These are phyloP conservation scores for Xestia c-nigrum DNA, from an alignment of 2,888 invertebrate genomes.

Conservation along the genomic window DNA sequence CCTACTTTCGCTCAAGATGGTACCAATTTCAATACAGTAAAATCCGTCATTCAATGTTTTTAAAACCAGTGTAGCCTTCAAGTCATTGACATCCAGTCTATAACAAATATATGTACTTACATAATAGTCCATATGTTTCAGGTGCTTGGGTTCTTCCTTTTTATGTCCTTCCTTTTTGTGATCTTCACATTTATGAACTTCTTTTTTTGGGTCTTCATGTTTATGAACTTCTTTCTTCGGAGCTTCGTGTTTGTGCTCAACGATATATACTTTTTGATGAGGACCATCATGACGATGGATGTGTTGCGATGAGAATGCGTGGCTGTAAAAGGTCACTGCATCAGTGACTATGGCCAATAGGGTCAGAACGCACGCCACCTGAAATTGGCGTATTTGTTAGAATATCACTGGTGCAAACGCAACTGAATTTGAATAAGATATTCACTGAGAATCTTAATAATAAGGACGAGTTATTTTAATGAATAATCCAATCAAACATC, in stretches of 20 bases:
- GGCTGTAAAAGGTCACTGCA: constrained; percentile 28
- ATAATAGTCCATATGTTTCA: constrained; percentile 55
- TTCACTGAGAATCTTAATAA: neutral
- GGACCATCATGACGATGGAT: constrained; percentile 53
- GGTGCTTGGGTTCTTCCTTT: constrained; percentile 22
- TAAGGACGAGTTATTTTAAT: neutral
- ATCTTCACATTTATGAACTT: neutral
- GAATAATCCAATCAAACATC: neutral
- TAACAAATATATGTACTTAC: constrained; percentile 31
- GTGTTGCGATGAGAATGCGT: constrained; percentile 57
- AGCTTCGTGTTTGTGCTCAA: constrained; percentile 20
- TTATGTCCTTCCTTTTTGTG: constrained; percentile 31
- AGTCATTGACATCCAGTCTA: neutral
- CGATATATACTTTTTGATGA: constrained; percentile 42
- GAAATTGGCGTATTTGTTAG: constrained; percentile 6
- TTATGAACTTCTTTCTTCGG: constrained; percentile 8
- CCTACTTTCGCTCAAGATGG: neutral
- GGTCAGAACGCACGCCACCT: constrained; percentile 33
- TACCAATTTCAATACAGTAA: neutral
- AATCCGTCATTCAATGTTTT: neutral
- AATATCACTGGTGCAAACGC: neutral
- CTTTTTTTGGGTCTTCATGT: neutral
- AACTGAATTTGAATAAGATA: neutral
- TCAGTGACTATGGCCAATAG: constrained; percentile 28
- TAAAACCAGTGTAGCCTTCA: neutral